Evolutionary conservation across 2,113 vertebrate genomes (phyloP).

Genomic region (Campylorhamphus procurvoides): DNA sequence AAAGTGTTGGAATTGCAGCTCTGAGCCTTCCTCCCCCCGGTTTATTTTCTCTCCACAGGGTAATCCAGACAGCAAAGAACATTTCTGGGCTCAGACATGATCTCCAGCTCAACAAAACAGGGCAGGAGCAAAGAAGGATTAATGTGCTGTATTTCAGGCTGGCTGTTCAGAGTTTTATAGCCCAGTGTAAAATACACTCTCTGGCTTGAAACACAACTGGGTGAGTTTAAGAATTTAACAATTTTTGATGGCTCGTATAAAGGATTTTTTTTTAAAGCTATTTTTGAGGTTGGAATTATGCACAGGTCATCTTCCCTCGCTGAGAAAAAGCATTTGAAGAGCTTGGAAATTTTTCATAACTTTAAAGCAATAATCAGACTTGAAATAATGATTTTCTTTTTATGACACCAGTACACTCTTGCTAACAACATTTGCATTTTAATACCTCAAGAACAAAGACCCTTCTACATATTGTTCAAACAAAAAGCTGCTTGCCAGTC

Average conservation of each 20-base stretch:
- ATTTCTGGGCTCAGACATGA: not conserved
- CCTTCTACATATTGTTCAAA: not conserved
- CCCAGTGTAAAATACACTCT: not conserved
- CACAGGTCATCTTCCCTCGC: not conserved
- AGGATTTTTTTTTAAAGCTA: not conserved
- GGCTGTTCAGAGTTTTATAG: not conserved
- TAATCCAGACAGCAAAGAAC: not conserved
- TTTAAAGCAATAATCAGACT: not conserved
- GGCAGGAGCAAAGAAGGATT: not conserved
- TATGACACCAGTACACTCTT: not conserved
- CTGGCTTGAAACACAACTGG: not conserved
- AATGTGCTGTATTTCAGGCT: not conserved
- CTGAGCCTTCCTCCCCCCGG: fast-evolving
- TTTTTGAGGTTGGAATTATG: not conserved
- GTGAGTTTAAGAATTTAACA: not conserved
- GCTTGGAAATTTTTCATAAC: not conserved
- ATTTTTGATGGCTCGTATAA: not conserved
- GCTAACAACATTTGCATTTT: not conserved
- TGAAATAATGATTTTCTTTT: not conserved
- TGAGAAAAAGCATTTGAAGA: not conserved
- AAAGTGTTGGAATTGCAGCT: not conserved
- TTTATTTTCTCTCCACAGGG: not conserved
- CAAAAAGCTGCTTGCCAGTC: not conserved
- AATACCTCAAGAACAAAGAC: not conserved
- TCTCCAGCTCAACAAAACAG: not conserved